These are phyloP conservation scores for Teleogryllus occipitalis DNA, from an alignment of 1,140 invertebrate genomes.

Conservation along the genomic window DNA sequence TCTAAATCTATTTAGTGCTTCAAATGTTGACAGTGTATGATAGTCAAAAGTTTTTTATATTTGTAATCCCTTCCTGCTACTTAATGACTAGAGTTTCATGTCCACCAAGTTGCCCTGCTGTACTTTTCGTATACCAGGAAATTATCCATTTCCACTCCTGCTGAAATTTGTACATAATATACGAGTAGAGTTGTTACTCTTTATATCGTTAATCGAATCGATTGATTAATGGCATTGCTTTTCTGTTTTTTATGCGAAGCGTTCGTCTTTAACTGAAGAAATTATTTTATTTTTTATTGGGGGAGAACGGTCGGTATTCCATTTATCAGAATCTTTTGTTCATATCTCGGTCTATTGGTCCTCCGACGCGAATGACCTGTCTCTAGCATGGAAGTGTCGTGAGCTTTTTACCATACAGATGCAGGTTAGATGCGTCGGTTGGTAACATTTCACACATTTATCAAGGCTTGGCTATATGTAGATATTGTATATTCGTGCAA, in stretches of 20 bases:
- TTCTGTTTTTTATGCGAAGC: background rate
- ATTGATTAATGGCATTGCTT: background rate
- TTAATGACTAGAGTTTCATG: too few species aligned
- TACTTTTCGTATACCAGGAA: background rate
- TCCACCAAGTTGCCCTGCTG: too few species aligned
- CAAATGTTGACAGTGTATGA: too few species aligned
- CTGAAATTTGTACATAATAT: background rate
- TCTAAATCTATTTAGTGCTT: too few species aligned
- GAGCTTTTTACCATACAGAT: background rate
- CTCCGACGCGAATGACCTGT: background rate
- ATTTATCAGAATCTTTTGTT: background rate
- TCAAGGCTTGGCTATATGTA: background rate
- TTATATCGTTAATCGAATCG: background rate
- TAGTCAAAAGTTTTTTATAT: too few species aligned
- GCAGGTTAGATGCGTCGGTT: background rate
- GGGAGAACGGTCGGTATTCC: background rate
- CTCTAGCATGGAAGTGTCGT: background rate
- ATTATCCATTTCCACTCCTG: background rate
- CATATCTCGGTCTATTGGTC: background rate
- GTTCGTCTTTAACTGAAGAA: background rate
- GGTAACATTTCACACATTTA: background rate
- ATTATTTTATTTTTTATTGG: background rate
- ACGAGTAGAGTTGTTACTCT: background rate
- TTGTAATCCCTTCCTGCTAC: too few species aligned
- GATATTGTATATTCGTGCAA: background rate